phyloP scores from a whole-genome alignment of 2,113 vertebrate genomes.

The Chionodraco myersi region DNA sequence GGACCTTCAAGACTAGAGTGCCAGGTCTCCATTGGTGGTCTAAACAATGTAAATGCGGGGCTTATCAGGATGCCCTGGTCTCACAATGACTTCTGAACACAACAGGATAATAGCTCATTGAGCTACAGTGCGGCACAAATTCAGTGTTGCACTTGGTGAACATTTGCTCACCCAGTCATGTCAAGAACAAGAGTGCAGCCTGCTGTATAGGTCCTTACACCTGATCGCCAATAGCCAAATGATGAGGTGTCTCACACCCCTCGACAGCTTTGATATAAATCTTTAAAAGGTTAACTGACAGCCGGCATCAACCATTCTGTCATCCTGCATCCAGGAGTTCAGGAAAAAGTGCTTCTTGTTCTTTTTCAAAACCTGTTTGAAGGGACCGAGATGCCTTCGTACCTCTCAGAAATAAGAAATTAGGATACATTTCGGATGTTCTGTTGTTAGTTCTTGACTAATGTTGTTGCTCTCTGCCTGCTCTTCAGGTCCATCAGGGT shows the following conservation, averaged over 20 bases:
- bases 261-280: slow-evolving; percentile 33
- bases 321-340: slow-evolving; percentile 31
- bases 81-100: slow-evolving; percentile 33
- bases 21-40: slow-evolving; percentile 38
- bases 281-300: slow-evolving; percentile 17
- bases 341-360: slow-evolving; percentile 10
- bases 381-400: not conserved
- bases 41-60: slow-evolving; percentile 11
- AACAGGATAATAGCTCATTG: slow-evolving; percentile 19
- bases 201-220: slow-evolving; percentile 3
- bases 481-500: slow-evolving; percentile 10
- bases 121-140: slow-evolving; percentile 26
- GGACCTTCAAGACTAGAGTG: slow-evolving; percentile 27
- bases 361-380: slow-evolving; percentile 6
- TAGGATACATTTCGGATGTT: not conserved
- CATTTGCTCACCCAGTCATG: slow-evolving; percentile 5
- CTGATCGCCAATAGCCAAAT: slow-evolving; percentile 15
- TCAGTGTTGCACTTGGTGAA: slow-evolving; percentile 19
- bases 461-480: slow-evolving; percentile 14
- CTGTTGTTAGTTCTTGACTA: slow-evolving; percentile 16
- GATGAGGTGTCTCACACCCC: slow-evolving; percentile 16
- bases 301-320: slow-evolving; percentile 43
- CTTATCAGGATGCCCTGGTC: slow-evolving; percentile 20
- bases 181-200: not conserved
- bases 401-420: slow-evolving; percentile 13